Conservation (phyloP, 2,888 invertebrate species). For the Eustalomyia histrio region DNA sequence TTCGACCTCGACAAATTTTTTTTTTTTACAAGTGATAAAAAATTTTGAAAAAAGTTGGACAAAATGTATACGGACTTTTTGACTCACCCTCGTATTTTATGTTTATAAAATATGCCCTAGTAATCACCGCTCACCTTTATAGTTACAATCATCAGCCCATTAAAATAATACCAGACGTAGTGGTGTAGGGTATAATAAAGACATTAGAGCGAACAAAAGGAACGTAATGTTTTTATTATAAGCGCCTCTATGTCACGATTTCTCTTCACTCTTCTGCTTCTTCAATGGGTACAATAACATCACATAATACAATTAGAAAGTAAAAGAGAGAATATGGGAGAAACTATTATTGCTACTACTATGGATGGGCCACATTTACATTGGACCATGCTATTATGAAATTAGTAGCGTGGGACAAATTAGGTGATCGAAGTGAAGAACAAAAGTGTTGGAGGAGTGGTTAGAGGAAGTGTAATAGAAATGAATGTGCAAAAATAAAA, state of each 20-base stretch:
- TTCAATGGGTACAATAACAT: neutral
- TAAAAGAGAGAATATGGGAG: neutral
- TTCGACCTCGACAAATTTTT: too few species aligned
- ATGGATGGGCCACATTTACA: constrained; percentile 15
- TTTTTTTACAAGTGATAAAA: too few species aligned
- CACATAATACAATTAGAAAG: neutral
- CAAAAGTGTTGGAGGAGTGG: neutral
- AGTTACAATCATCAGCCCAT: too few species aligned
- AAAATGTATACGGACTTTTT: too few species aligned
- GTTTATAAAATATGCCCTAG: too few species aligned
- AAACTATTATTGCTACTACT: neutral
- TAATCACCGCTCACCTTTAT: too few species aligned
- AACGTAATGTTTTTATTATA: constrained; percentile 37
- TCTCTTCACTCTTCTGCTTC: neutral
- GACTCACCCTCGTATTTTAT: too few species aligned
- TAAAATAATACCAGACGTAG: too few species aligned
- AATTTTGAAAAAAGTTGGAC: too few species aligned
- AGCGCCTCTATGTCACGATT: constrained; percentile 24
- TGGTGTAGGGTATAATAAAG: neutral
- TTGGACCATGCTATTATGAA: constrained; percentile 47
- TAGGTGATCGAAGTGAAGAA: constrained; percentile 23
- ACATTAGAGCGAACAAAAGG: constrained; percentile 8
- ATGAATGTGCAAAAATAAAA: neutral
- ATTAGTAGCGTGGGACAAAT: constrained; percentile 57
- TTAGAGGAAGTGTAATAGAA: neutral